Evolutionary conservation across 2,888 invertebrate genomes (phyloP).

Genomic region (Bursaphelenchus okinawaensis): DNA sequence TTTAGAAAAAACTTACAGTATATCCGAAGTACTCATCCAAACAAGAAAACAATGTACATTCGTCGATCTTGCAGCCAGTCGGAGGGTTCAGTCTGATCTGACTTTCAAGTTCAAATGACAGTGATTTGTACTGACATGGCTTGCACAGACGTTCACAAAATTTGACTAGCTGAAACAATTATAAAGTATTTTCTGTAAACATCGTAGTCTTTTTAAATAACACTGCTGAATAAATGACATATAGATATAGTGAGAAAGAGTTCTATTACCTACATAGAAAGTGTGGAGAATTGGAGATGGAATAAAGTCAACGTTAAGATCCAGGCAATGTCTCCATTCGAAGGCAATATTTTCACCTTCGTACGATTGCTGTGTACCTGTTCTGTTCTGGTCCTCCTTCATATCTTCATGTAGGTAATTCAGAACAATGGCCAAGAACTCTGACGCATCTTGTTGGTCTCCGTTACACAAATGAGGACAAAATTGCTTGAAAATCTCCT

Average conservation of each 20-base stretch:
- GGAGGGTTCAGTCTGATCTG: not conserved
- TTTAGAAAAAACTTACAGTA: not conserved
- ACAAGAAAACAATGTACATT: not conserved
- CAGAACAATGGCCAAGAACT: constrained; percentile 63
- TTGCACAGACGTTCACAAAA: not conserved
- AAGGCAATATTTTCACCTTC: constrained; percentile 29
- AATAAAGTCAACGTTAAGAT: not conserved
- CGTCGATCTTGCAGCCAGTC: too few species aligned
- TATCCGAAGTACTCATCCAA: not conserved
- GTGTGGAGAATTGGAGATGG: not conserved
- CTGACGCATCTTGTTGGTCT: constrained; percentile 64
- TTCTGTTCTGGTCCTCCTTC: constrained; percentile 2
- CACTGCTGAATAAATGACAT: too few species aligned
- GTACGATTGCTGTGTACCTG: constrained; percentile 46
- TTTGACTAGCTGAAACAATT: not conserved
- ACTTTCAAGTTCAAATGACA: not conserved
- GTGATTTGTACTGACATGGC: not conserved
- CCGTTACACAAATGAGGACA: constrained; percentile 38
- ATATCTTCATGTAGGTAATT: constrained; percentile 60
- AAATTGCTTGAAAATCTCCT: constrained; percentile 21
- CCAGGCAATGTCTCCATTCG: constrained; percentile 38
- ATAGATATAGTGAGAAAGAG: too few species aligned
- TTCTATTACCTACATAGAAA: not conserved
- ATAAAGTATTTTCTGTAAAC: not conserved
- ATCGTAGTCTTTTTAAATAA: too few species aligned